Base-by-base conservation (phyloP, 2,888 invertebrate genomes). In the Aspidiotus rigidus region DNA sequence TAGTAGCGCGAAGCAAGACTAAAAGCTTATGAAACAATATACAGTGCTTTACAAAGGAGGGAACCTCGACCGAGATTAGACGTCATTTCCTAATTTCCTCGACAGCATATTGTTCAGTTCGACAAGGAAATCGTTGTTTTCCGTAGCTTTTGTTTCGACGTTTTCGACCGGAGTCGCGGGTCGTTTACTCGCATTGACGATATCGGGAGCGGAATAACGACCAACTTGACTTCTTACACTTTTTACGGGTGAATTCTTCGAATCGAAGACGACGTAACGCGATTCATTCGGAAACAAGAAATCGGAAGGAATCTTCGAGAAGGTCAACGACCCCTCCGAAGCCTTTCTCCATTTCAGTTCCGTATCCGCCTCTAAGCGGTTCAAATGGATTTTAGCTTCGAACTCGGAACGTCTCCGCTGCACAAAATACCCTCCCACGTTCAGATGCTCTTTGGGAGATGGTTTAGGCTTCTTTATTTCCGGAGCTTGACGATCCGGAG, bases 91-190 rank as follows among this genome's bases (percentile, higher is more conserved):
- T 62, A 75, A 76, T 75, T 79, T 79, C 71, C 76, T 79, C 72
- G 80, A 79, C 64, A 82, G 77, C 71, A 83, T 81, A 28, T 78
- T 78, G 72, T 82, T 81, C 44, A 83, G 75, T 72, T 81, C 79
- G 1, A 76, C 72, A 49, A 83, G 74, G 74, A 83, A 83, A 59
- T 77, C 76, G 72, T 80, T 79, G 44, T 62, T 40, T 49, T 53
- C 7, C 3, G 49, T 49, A 3, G 3, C n/a, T 13, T 49, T n/a
- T 2, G 49, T 49, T 2, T 49, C 55, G 41, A 64, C 15, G 55
- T 53, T 41, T 39, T 28, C 55, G 28, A 2, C 11, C 49, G 49
- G 49, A 49, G 49, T 49, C 28, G 28, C 28, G 28, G 28, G 28
- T 28, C 28, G 28, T 49, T 49, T 49, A 49, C 49, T 6, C 49